phyloP scores from a whole-genome alignment of 2,113 vertebrate genomes.

The Ophiodon elongatus region DNA sequence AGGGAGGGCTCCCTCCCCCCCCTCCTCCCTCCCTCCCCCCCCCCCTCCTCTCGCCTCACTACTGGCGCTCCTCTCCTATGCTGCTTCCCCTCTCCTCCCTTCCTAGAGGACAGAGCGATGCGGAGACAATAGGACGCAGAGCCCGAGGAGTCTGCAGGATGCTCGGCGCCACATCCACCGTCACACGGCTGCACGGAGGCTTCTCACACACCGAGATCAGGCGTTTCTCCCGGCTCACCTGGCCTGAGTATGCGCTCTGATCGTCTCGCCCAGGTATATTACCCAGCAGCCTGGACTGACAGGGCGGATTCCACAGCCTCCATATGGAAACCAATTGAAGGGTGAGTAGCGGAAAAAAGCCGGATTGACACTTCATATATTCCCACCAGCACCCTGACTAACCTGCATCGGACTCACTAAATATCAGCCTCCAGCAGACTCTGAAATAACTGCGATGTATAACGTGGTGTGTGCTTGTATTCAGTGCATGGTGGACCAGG shows the following conservation, averaged over 20 bases:
- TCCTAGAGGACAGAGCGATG: slow-evolving; percentile 74
- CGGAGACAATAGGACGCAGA: slow-evolving; percentile 82
- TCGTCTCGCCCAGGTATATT: slow-evolving; percentile 6
- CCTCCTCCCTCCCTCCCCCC: not conserved
- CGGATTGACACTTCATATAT: not conserved
- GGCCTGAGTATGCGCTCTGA: slow-evolving; percentile 55
- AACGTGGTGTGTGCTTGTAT: not conserved
- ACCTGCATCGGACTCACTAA: not conserved
- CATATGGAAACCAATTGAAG: slow-evolving; percentile 63
- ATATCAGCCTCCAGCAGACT: not conserved
- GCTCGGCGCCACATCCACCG: slow-evolving; percentile 47
- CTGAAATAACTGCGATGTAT: not conserved
- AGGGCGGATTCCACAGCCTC: slow-evolving; percentile 54
- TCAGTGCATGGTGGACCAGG: slow-evolving; percentile 8
- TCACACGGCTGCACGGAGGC: slow-evolving; percentile 49
- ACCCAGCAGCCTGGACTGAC: slow-evolving; percentile 41
- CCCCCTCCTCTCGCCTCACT: no score
- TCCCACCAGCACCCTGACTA: slow-evolving; percentile 29
- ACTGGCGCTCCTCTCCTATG: slow-evolving; percentile 3
- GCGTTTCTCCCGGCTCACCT: slow-evolving; percentile 29
- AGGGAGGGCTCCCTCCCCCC: slow-evolving; percentile 30
- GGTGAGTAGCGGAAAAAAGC: slow-evolving; percentile 75
- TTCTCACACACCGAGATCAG: slow-evolving; percentile 14
- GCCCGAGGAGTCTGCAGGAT: slow-evolving; percentile 65
- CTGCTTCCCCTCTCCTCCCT: slow-evolving; percentile 32